phyloP scores from a whole-genome alignment of 2,888 invertebrate genomes.

The Sarcophaga rosellei region DNA sequence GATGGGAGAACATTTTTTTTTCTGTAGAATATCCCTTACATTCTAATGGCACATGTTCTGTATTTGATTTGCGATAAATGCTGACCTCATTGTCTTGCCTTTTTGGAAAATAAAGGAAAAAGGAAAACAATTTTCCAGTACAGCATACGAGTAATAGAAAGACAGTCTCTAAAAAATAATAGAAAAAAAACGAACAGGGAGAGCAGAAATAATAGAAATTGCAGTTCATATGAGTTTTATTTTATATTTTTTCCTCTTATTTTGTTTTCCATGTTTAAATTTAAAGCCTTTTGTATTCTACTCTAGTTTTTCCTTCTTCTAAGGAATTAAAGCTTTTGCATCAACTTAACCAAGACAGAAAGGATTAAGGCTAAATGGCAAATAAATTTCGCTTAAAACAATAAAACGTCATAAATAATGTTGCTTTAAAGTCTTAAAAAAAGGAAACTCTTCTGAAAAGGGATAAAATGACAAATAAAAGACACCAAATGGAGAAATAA shows the following conservation, averaged over 20 bases:
- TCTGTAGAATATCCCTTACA: neutral
- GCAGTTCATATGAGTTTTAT: too few relatives aligned
- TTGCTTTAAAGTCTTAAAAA: slow-evolving; percentile 27
- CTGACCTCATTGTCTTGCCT: slow-evolving; percentile 66
- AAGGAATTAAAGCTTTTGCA: neutral
- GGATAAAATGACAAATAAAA: neutral
- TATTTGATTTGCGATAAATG: slow-evolving; percentile 68
- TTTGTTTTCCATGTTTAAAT: too few relatives aligned
- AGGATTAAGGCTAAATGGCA: slow-evolving; percentile 52
- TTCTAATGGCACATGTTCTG: slow-evolving; percentile 63
- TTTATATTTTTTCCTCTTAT: too few relatives aligned
- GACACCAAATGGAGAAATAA: neutral
- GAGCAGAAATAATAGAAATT: too few relatives aligned
- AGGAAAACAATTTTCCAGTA: slow-evolving; percentile 27
- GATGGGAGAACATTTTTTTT: slow-evolving; percentile 14
- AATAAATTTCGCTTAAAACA: slow-evolving; percentile 50
- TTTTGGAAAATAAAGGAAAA: slow-evolving; percentile 27
- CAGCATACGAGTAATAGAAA: neutral
- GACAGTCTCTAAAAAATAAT: neutral
- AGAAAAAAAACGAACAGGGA: neutral
- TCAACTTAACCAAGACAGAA: slow-evolving; percentile 45
- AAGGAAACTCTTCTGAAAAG: neutral
- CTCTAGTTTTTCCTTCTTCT: too few relatives aligned
- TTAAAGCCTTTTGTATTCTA: too few relatives aligned
- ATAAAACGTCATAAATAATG: slow-evolving; percentile 46